Evolutionary conservation across 2,113 vertebrate species (phyloP).

Genomic region (Pachyramphus minor): DNA sequence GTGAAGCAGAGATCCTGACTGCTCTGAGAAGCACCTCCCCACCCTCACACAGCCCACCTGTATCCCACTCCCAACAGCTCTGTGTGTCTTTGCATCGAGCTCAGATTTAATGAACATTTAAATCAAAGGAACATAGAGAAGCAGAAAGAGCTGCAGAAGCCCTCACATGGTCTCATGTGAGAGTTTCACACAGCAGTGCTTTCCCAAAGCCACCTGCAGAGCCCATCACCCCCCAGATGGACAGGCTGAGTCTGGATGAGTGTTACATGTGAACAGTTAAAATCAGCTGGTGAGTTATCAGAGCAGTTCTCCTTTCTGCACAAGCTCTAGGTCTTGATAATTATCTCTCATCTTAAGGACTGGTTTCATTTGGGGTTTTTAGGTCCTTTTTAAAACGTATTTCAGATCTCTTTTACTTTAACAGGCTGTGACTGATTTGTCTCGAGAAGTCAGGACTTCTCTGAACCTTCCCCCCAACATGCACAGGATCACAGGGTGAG

Average conservation of each 20-base stretch:
- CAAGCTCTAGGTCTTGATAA: neutral
- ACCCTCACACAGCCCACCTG: neutral
- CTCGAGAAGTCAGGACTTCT: neutral
- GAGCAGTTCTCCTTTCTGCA: too few species aligned
- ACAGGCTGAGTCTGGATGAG: neutral
- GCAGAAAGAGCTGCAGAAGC: neutral
- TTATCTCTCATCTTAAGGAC: neutral
- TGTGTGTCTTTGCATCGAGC: neutral
- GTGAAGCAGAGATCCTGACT: neutral
- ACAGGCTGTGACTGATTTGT: neutral
- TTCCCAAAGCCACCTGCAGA: neutral
- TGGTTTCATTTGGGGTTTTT: neutral
- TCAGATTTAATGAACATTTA: neutral
- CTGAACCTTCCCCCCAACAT: neutral
- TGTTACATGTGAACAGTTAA: fast-evolving
- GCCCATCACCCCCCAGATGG: fast-evolving
- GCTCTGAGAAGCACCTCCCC: neutral
- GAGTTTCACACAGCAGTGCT: neutral
- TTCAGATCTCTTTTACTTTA: neutral
- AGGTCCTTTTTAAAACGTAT: neutral
- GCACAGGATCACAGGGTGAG: neutral
- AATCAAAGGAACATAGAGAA: neutral
- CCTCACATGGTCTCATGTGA: neutral
- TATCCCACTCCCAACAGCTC: neutral
- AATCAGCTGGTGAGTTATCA: neutral